Evolutionary conservation across 2,888 invertebrate genomes (phyloP).

Genomic region (Eledone cirrhosa): DNA sequence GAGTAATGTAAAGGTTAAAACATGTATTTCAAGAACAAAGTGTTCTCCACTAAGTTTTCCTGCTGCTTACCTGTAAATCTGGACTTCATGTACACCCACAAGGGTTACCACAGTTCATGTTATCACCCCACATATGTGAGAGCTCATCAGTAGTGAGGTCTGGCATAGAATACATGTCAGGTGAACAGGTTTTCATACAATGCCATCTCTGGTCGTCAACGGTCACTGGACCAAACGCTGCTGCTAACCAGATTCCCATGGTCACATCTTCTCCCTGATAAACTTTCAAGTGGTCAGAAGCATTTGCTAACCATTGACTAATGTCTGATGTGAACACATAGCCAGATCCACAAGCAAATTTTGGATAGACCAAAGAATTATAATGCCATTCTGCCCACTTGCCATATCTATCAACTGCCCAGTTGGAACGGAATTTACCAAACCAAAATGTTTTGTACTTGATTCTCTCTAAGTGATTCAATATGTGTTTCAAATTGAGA

Average conservation of each 20-base stretch:
- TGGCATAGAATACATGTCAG: constrained; percentile 42
- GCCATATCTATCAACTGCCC: constrained; percentile 63
- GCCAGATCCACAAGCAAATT: constrained; percentile 66
- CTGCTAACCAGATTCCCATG: constrained; percentile 65
- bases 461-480: constrained; percentile 39
- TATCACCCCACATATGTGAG: constrained; percentile 43
- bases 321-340: constrained; percentile 59
- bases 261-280: constrained; percentile 66
- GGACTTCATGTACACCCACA: constrained; percentile 36
- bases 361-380: constrained; percentile 57
- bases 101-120: constrained; percentile 42
- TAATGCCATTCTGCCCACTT: constrained; percentile 64
- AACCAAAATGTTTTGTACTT: constrained; percentile 43
- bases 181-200: constrained; percentile 46
- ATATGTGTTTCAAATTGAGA: constrained; percentile 51
- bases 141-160: constrained; percentile 44
- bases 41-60: no score
- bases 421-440: constrained; percentile 59
- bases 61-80: no score
- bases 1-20: no score
- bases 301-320: constrained; percentile 56
- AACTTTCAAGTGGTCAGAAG: constrained; percentile 47
- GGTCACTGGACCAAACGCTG: constrained; percentile 44
- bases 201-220: constrained; percentile 43
- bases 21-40: no score